Evolutionary conservation across 1,140 invertebrate species (phyloP).

Genomic region (Philopotamus ludificatus): DNA sequence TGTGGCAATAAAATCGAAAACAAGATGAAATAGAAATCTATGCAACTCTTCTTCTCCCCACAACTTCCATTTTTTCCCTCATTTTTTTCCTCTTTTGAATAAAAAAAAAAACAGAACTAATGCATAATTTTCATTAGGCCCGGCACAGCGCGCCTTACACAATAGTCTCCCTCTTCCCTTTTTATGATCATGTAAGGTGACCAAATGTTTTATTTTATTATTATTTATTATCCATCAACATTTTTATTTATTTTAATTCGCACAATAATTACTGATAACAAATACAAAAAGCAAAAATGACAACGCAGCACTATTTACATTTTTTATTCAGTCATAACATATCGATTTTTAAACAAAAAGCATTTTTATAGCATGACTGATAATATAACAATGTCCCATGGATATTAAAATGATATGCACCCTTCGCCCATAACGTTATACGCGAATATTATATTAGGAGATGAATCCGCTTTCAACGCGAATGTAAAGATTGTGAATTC

Average conservation of each 20-base stretch:
- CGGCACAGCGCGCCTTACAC: conserved; percentile 38
- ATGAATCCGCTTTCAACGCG: conserved; percentile 30
- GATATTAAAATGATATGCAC: conserved; percentile 12
- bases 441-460: conserved; percentile 39
- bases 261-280: too few species aligned
- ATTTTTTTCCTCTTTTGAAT: conserved; percentile 17
- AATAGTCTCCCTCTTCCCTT: conserved; percentile 10
- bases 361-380: too few species aligned
- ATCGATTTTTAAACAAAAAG: too few species aligned
- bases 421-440: conserved; percentile 19
- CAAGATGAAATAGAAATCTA: too few species aligned
- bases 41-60: background rate
- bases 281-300: too few species aligned
- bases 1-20: too few species aligned
- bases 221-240: too few species aligned
- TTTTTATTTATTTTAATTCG: too few species aligned
- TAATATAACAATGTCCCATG: too few species aligned
- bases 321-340: too few species aligned
- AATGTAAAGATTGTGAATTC: conserved; percentile 26
- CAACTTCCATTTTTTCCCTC: conserved; percentile 21
- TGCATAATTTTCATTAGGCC: conserved; percentile 43
- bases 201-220: too few species aligned
- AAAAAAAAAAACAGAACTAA: conserved; percentile 37
- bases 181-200: background rate
- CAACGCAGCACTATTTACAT: too few species aligned